Evolutionary conservation across 2,888 invertebrate genomes (phyloP).

Genomic region (Drosophila merina): DNA sequence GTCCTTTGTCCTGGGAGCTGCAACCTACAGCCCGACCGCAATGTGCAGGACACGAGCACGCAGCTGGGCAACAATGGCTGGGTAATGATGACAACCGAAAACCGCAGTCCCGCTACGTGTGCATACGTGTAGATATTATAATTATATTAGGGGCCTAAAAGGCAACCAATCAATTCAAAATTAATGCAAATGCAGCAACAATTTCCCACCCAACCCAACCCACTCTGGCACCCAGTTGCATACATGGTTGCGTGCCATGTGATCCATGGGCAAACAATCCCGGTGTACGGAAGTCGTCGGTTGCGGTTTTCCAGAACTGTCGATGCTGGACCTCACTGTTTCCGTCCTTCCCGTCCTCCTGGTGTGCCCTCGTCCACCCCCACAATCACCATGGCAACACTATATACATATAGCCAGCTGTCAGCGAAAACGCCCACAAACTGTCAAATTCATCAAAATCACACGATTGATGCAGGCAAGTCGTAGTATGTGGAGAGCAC

Average conservation of each 20-base stretch:
- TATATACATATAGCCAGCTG: conserved; percentile 59
- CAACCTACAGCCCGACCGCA: conserved; percentile 59
- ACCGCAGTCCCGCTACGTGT: conserved; percentile 62
- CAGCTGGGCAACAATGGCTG: conserved; percentile 64
- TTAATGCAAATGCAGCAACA: conserved; percentile 79
- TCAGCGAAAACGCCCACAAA: conserved; percentile 82
- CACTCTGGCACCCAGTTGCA: conserved; percentile 15
- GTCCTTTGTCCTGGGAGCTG: conserved; percentile 45
- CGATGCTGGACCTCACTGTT: conserved; percentile 33
- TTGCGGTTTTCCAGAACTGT: conserved; percentile 68
- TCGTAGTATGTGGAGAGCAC: not conserved
- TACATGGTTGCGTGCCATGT: conserved; percentile 11
- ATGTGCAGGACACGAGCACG: conserved; percentile 45
- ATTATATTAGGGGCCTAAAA: conserved; percentile 77
- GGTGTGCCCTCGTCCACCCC: not conserved
- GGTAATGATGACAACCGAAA: conserved; percentile 79
- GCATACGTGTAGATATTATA: conserved; percentile 66
- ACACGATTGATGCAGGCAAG: conserved; percentile 64
- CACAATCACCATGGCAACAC: conserved; percentile 38
- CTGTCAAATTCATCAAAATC: conserved; percentile 83
- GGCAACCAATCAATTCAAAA: conserved; percentile 80
- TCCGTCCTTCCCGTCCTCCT: not conserved
- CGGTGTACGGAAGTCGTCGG: conserved; percentile 76
- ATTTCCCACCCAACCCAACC: conserved; percentile 37
- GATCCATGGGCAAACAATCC: conserved; percentile 68